These are phyloP conservation scores for Pagetopsis macropterus DNA, from an alignment of 2,797 vertebrate species.

Conservation along the genomic window DNA sequence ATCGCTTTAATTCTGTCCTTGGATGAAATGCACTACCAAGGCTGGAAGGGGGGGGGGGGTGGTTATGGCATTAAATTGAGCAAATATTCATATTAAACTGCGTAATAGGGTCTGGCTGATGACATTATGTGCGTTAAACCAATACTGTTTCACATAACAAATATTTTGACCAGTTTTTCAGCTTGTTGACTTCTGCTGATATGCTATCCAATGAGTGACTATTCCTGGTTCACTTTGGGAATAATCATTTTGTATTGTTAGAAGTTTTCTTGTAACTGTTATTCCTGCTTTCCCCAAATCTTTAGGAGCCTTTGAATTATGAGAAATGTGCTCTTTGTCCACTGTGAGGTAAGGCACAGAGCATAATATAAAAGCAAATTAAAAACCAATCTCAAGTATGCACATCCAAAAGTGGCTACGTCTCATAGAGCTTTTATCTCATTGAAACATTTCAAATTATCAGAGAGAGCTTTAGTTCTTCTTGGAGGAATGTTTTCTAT, in stretches of 20 bases:
- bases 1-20: slow-evolving; percentile 39
- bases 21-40: slow-evolving; percentile 11
- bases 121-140: slow-evolving; percentile 14
- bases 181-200: too few relatives aligned
- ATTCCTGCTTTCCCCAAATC: slow-evolving; percentile 5
- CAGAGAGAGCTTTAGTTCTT: background rate
- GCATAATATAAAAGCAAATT: too few relatives aligned
- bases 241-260: background rate
- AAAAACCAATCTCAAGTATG: too few relatives aligned
- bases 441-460: too few relatives aligned
- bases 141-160: background rate
- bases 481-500: slow-evolving; percentile 14
- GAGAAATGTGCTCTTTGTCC: too few relatives aligned
- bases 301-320: background rate
- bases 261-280: background rate
- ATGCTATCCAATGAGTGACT: background rate
- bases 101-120: background rate
- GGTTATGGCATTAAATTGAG: slow-evolving; percentile 6
- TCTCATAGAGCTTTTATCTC: too few relatives aligned
- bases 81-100: background rate
- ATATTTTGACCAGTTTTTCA: slow-evolving; percentile 1
- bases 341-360: too few relatives aligned
- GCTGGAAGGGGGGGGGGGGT: background rate
- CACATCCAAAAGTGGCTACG: too few relatives aligned
- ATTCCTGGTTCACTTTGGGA: background rate